Percentiles rank a stretch among this genome's conserved stretches.
These are phyloP conservation scores for Thumatha senex DNA, from an alignment of 2,888 invertebrate species.

Conservation along the genomic window DNA sequence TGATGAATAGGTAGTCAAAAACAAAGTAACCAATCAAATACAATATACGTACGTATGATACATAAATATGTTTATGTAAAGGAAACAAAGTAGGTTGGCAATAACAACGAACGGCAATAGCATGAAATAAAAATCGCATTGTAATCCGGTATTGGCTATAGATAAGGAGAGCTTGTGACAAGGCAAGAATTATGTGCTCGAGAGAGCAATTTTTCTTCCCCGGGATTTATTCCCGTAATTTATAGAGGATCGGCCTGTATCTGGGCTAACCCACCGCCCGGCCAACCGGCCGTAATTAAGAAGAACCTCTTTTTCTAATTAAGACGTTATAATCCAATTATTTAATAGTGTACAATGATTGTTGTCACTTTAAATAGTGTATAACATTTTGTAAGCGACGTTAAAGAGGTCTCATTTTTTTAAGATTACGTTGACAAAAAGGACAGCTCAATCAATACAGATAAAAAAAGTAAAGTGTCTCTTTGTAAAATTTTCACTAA, in stretches of 20 bases:
- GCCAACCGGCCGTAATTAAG: constrained; percentile 72
- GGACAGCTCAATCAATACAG: too few species aligned
- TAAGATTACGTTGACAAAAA: background rate
- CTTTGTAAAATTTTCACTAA: too few species aligned
- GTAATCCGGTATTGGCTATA: constrained; percentile 83
- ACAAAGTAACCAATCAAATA: background rate
- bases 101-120: constrained; percentile 58
- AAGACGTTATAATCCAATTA: constrained; percentile 45
- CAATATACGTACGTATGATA: constrained; percentile 15
- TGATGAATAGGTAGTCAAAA: too few species aligned
- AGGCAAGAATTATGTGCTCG: constrained; percentile 84
- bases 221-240: constrained; percentile 83
- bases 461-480: too few species aligned
- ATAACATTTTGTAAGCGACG: too few species aligned
- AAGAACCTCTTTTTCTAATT: constrained; percentile 63
- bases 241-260: constrained; percentile 82
- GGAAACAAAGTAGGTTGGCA: constrained; percentile 44
- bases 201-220: constrained; percentile 83
- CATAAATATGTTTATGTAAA: constrained; percentile 34
- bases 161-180: constrained; percentile 83
- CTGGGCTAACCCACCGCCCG: constrained; percentile 75
- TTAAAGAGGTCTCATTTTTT: too few species aligned
- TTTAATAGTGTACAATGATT: background rate
- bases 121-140: constrained; percentile 82
- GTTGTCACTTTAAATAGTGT: background rate